These are phyloP conservation scores for Melanotaenia parkinsoni DNA, from an alignment of 2,797 vertebrate genomes.

Conservation along the genomic window DNA sequence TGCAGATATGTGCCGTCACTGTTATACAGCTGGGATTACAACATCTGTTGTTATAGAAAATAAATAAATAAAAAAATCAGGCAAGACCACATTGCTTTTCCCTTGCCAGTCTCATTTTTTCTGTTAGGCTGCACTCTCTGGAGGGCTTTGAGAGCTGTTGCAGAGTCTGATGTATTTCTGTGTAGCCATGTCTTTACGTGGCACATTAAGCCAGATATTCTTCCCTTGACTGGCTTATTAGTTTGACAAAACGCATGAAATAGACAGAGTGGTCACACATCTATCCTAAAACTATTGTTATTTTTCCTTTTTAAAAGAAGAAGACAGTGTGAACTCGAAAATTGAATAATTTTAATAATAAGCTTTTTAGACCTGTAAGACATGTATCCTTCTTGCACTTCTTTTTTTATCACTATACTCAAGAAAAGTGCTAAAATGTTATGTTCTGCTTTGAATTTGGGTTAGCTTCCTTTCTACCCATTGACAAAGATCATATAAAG, in stretches of 20 bases:
- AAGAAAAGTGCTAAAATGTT: conserved; percentile 25
- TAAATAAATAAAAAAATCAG: conserved; percentile 17
- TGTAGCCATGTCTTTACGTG: conserved; percentile 26
- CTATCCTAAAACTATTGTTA: conserved; percentile 8
- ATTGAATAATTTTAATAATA: conserved; percentile 1
- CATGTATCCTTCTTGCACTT: conserved; percentile 7
- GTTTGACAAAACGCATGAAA: conserved; percentile 26
- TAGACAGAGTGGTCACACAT: conserved; percentile 24
- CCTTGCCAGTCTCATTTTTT: conserved; percentile 56
- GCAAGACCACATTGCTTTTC: conserved; percentile 49
- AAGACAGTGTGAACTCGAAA: conserved; percentile 17
- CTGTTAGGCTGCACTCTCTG: conserved; percentile 55
- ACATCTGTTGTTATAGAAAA: conserved; percentile 67
- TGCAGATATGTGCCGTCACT: conserved; percentile 51
- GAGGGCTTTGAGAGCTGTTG: conserved; percentile 44
- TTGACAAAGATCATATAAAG: conserved; percentile 19
- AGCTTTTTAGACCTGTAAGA: conserved; percentile 6
- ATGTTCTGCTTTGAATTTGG: conserved; percentile 15
- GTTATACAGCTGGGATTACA: conserved; percentile 64
- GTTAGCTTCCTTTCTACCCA: conserved; percentile 4
- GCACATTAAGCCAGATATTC: conserved; percentile 39
- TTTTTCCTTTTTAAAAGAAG: conserved; percentile 24
- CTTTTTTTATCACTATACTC: conserved; percentile 34
- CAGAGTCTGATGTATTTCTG: conserved; percentile 50
- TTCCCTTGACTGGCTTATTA: conserved; percentile 47